These are phyloP conservation scores for Oscheius sp. DNA, from an alignment of 2,888 invertebrate species.

Conservation along the genomic window DNA sequence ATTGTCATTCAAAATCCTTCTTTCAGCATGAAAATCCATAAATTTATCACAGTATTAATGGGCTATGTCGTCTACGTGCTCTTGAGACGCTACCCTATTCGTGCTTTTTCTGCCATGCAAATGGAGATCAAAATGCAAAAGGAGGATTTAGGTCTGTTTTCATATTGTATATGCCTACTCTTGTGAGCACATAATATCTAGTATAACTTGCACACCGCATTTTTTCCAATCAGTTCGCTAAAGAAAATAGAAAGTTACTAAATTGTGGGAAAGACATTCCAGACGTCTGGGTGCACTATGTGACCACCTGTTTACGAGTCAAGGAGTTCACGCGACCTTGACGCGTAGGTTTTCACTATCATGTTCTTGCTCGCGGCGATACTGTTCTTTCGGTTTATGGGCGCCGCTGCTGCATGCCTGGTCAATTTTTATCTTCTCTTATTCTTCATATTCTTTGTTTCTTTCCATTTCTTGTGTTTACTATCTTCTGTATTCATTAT, in stretches of 20 bases:
- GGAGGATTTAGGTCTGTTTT: conserved; percentile 49
- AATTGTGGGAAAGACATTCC: no score
- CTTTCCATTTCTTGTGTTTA: conserved; percentile 30
- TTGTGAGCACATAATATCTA: not conserved
- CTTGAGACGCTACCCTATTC: conserved; percentile 48
- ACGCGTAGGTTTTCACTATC: no score
- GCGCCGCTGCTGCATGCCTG: not conserved
- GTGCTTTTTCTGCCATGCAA: conserved; percentile 42
- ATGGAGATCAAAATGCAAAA: conserved; percentile 44
- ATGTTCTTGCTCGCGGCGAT: no score
- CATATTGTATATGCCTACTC: not conserved
- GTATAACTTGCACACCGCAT: not conserved
- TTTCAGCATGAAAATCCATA: conserved; percentile 38
- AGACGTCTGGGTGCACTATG: not conserved
- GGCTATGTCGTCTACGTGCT: conserved; percentile 47
- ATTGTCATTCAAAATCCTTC: not conserved
- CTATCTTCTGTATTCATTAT: conserved; percentile 10
- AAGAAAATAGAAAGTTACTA: not conserved
- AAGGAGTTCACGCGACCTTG: not conserved
- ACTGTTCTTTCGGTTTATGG: not conserved
- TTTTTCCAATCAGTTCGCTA: no score
- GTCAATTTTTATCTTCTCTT: not conserved
- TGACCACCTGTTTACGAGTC: conserved; percentile 1
- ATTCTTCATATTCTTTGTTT: conserved; percentile 14
- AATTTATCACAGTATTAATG: conserved; percentile 39